Evolutionary conservation across 2,797 vertebrate species (phyloP).

Genomic region (Betta splendens): DNA sequence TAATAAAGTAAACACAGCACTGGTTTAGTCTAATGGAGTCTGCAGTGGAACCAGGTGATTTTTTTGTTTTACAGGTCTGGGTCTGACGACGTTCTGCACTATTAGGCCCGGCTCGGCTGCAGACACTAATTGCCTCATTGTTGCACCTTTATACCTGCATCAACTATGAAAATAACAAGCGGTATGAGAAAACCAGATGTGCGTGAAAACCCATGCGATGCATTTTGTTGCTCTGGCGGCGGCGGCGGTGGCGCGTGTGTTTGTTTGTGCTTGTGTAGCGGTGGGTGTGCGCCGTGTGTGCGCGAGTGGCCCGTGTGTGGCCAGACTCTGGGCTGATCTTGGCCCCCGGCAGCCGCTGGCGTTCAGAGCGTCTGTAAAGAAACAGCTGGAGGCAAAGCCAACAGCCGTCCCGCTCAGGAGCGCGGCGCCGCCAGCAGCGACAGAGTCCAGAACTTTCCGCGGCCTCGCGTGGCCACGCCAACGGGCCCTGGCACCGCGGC

Average conservation of each 20-base stretch:
- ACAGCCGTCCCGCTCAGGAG: conserved; percentile 77
- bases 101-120: neutral
- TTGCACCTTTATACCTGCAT: neutral
- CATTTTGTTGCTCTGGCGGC: conserved; percentile 45
- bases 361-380: conserved; percentile 81
- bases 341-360: conserved; percentile 74
- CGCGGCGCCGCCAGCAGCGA: conserved; percentile 75
- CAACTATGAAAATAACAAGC: conserved; percentile 6
- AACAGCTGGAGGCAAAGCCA: conserved; percentile 84
- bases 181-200: conserved; percentile 2
- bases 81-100: neutral
- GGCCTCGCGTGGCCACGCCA: conserved; percentile 74
- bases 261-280: conserved; percentile 65
- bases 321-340: conserved; percentile 79
- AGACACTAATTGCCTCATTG: neutral
- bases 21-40: neutral
- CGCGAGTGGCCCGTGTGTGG: conserved; percentile 80
- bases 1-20: neutral
- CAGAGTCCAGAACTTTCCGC: conserved; percentile 85
- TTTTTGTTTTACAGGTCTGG: neutral
- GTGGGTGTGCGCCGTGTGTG: conserved; percentile 59
- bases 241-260: conserved; percentile 55
- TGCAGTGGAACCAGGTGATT: neutral
- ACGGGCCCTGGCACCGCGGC: conserved; percentile 73
- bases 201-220: conserved; percentile 30